phyloP scores from a whole-genome alignment of 2,797 vertebrate genomes.

The Diplodus puntazzo region DNA sequence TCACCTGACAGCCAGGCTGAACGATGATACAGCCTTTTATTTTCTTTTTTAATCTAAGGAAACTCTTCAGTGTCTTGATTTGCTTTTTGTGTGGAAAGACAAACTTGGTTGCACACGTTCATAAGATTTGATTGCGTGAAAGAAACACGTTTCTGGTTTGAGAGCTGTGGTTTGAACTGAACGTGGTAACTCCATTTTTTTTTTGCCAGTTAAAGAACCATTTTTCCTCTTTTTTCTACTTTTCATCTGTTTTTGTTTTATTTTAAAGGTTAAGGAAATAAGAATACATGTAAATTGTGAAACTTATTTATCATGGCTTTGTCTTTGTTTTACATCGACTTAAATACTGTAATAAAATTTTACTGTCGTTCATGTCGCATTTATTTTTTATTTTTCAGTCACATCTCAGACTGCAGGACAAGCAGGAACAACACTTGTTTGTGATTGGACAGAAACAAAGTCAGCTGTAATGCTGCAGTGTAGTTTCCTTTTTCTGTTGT shows the following conservation, averaged over 20 bases:
- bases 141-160: constrained; percentile 29
- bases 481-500: too few species aligned
- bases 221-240: constrained; percentile 39
- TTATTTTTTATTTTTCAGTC: neutral
- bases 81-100: constrained; percentile 4
- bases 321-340: constrained; percentile 69
- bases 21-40: neutral
- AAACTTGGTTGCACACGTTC: neutral
- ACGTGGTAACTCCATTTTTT: constrained; percentile 1
- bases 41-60: constrained; percentile 1
- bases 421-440: too few species aligned
- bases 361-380: constrained; percentile 36
- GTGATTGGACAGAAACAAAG: too few species aligned
- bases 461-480: too few species aligned
- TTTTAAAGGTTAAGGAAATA: constrained; percentile 47
- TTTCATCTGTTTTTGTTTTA: constrained; percentile 47
- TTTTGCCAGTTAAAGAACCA: constrained; percentile 18
- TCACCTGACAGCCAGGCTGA: constrained; percentile 29
- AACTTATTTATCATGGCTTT: constrained; percentile 77
- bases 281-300: constrained; percentile 61
- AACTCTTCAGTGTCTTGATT: constrained; percentile 3
- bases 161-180: constrained; percentile 27
- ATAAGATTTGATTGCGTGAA: constrained; percentile 6
- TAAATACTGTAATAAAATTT: constrained; percentile 81
- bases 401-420: too few species aligned